These are phyloP conservation scores for Eudyptes chrysolophus DNA, from an alignment of 2,113 vertebrate genomes.

Conservation along the genomic window DNA sequence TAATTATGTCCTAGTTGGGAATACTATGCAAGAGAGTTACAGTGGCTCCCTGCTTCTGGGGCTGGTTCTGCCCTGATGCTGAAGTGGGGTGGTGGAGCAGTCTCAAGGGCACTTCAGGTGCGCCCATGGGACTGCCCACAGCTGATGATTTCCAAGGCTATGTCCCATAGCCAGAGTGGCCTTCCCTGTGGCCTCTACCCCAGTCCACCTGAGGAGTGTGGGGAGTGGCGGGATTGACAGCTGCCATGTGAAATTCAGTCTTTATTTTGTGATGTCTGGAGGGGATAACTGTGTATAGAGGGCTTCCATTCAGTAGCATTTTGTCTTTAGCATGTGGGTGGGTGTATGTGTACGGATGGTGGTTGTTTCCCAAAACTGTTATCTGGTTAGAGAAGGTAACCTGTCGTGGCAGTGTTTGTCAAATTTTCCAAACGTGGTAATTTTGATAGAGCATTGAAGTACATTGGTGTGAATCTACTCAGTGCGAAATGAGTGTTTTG, in stretches of 20 bases:
- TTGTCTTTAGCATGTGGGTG: neutral
- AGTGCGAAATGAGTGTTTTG: neutral
- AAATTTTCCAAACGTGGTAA: neutral
- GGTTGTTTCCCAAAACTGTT: neutral
- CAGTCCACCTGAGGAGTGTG: fast-evolving
- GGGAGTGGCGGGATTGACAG: neutral
- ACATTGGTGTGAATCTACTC: neutral
- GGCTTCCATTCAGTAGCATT: neutral
- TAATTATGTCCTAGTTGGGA: neutral
- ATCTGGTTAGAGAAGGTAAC: neutral
- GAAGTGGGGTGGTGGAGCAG: neutral
- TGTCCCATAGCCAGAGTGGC: neutral
- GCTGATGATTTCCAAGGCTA: neutral
- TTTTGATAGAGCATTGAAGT: neutral
- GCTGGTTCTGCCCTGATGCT: neutral
- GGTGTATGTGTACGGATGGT: too few species aligned
- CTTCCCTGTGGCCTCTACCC: neutral
- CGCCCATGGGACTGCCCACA: neutral
- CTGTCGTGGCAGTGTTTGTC: neutral
- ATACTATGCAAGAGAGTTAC: too few species aligned
- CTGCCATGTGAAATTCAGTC: neutral
- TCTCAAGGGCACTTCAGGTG: neutral
- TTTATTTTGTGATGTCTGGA: neutral
- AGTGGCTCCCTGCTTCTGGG: neutral
- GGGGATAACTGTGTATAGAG: too few species aligned